Evolutionary conservation across 2,888 invertebrate genomes (phyloP).

Genomic region (Scaeva pyrastri): DNA sequence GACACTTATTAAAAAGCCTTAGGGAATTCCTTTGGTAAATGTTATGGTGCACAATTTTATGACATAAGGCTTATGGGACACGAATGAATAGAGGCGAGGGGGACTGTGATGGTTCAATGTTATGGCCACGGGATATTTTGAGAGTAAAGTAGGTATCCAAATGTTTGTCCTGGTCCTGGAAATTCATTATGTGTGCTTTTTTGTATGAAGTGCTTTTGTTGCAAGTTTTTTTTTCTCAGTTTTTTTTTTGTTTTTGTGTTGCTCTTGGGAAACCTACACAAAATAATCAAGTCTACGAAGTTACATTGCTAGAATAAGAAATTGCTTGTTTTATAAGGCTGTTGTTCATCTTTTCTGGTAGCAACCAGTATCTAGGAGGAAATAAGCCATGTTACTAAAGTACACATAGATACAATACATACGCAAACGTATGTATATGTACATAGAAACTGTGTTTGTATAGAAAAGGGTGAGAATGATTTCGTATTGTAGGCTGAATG

Average conservation of each 20-base stretch:
- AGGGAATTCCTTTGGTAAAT: constrained; percentile 57
- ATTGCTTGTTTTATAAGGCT: constrained; percentile 6
- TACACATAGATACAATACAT: neutral
- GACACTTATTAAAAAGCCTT: constrained; percentile 70
- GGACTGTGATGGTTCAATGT: constrained; percentile 43
- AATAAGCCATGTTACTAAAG: neutral
- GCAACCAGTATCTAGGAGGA: neutral
- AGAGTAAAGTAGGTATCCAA: constrained; percentile 37
- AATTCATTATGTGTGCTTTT: constrained; percentile 63
- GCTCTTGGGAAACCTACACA: neutral
- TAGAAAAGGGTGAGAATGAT: constrained; percentile 15
- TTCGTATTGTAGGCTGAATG: constrained; percentile 16
- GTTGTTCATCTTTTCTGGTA: neutral
- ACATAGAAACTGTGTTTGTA: neutral
- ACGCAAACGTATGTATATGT: no score
- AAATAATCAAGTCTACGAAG: neutral
- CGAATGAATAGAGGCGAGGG: constrained; percentile 2
- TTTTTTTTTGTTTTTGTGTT: neutral
- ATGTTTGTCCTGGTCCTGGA: constrained; percentile 63
- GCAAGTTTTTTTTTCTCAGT: neutral
- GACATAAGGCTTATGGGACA: constrained; percentile 52
- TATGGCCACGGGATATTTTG: constrained; percentile 58
- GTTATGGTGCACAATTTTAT: constrained; percentile 69
- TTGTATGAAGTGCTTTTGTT: constrained; percentile 43
- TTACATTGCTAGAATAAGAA: constrained; percentile 10